A percentile compares a stretch with the other conserved stretches of the same genome.
Conservation (phyloP, 1,140 invertebrate species). For the Neotoxoptera formosana region DNA sequence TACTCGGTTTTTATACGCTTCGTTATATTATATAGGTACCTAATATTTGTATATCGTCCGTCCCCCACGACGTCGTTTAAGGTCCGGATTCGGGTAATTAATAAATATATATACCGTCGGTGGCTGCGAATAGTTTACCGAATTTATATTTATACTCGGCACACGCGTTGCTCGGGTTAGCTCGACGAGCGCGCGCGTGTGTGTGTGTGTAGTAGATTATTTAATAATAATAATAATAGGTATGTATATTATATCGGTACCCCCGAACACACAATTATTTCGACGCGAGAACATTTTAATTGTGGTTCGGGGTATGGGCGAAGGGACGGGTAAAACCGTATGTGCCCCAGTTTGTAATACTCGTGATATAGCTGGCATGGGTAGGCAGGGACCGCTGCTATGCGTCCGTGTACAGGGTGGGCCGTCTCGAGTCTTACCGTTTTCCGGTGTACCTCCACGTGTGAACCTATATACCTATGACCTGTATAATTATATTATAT, state of each 20-base stretch:
- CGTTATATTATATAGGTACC: neutral
- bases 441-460: neutral
- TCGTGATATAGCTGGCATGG: no score
- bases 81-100: slow-evolving; percentile 24
- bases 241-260: neutral
- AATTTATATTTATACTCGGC: neutral
- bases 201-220: neutral
- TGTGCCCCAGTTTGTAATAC: neutral
- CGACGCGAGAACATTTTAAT: neutral
- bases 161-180: neutral
- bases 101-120: neutral
- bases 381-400: no score
- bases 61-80: neutral
- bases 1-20: neutral
- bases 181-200: no score
- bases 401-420: neutral
- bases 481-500: no score
- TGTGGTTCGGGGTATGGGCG: neutral
- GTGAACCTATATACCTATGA: no score
- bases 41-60: neutral
- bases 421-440: neutral
- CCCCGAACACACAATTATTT: neutral
- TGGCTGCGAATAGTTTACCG: neutral
- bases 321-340: neutral
- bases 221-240: neutral